These are phyloP conservation scores for Orbicella faveolata DNA, from an alignment of 64 coral and sea anemone genomes.

Conservation along the genomic window DNA sequence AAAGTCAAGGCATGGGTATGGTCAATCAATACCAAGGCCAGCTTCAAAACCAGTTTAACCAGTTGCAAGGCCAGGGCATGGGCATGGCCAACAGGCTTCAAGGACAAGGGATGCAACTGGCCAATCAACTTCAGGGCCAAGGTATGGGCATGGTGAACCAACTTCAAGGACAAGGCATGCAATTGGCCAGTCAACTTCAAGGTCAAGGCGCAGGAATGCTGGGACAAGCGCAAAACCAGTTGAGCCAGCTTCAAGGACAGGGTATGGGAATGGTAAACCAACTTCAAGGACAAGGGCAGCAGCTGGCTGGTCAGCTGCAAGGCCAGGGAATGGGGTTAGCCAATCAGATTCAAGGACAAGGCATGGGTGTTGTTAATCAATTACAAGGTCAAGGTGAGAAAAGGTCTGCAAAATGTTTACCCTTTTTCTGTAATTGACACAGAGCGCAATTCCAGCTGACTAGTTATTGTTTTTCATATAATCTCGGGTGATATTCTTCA, in stretches of 20 bases:
- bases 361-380: slow-evolving; percentile 68
- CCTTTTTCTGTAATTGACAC: too few species aligned
- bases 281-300: slow-evolving; percentile 79
- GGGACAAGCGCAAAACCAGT: slow-evolving; percentile 55
- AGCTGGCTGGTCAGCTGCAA: slow-evolving; percentile 74
- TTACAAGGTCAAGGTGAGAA: slow-evolving; percentile 79
- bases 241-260: slow-evolving; percentile 59
- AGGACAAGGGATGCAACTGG: slow-evolving; percentile 49
- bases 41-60: slow-evolving; percentile 8
- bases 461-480: too few species aligned
- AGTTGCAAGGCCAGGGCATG: slow-evolving; percentile 56
- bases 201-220: slow-evolving; percentile 52
- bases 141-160: slow-evolving; percentile 1
- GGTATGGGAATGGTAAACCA: slow-evolving; percentile 55
- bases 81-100: slow-evolving; percentile 70
- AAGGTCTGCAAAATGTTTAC: neutral
- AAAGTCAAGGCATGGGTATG: slow-evolving; percentile 71
- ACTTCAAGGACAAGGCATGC: slow-evolving; percentile 41
- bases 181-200: slow-evolving; percentile 55
- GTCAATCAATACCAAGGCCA: slow-evolving; percentile 36
- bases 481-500: too few species aligned
- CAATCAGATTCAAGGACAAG: slow-evolving; percentile 79
- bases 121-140: slow-evolving; percentile 13
- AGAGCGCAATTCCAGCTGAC: too few species aligned
- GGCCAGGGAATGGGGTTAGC: slow-evolving; percentile 75